phyloP scores from a whole-genome alignment of 2,113 vertebrate genomes.

The Cephalopholis sonnerati region DNA sequence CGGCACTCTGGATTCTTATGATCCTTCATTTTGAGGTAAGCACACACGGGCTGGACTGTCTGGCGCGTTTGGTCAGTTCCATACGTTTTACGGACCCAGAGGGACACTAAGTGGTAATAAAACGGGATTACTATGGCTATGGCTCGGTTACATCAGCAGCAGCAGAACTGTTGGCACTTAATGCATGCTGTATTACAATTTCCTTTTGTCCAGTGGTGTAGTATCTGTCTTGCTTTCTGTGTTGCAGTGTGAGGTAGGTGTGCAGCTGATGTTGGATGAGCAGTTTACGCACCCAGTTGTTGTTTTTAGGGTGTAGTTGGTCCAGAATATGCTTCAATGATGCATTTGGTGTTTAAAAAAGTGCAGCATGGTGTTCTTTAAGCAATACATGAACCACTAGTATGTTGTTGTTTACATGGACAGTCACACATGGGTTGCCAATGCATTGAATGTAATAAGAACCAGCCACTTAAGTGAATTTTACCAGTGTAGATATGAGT shows the following conservation, averaged over 20 bases:
- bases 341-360: background rate
- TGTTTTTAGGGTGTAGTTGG: background rate
- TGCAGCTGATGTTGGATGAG: background rate
- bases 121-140: constrained; percentile 21
- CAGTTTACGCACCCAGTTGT: background rate
- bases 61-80: constrained; percentile 14
- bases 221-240: constrained; percentile 38
- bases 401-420: background rate
- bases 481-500: background rate
- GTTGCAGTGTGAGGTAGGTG: constrained; percentile 9
- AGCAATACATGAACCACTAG: background rate
- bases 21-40: constrained; percentile 79
- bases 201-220: constrained; percentile 42
- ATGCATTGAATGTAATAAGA: no score
- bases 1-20: constrained; percentile 61
- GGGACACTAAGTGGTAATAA: constrained; percentile 63
- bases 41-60: constrained; percentile 37
- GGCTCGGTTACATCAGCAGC: constrained; percentile 47
- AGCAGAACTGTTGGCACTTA: constrained; percentile 52
- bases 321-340: background rate
- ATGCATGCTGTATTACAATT: constrained; percentile 44
- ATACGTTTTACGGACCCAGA: constrained; percentile 13
- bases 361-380: background rate
- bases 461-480: background rate
- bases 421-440: background rate